phyloP scores from a whole-genome alignment of 2,113 vertebrate species.

The Aphelocoma coerulescens region DNA sequence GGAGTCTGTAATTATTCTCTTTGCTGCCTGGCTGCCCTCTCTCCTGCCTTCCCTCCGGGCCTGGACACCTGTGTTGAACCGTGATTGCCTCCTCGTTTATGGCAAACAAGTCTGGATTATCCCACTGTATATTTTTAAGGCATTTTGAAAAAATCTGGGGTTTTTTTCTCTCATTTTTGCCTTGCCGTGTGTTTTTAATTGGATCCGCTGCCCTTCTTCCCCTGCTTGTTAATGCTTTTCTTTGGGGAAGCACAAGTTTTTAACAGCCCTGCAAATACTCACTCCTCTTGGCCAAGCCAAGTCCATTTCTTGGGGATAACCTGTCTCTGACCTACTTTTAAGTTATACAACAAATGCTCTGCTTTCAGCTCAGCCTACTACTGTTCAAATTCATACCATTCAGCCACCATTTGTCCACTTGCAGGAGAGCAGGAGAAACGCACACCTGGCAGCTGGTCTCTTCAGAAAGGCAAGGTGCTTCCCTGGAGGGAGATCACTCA shows the following conservation, averaged over 20 bases:
- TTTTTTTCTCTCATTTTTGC: conserved; percentile 10
- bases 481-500: neutral
- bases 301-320: conserved; percentile 41
- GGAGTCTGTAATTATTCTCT: conserved; percentile 43
- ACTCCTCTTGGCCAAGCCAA: neutral
- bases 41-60: conserved; percentile 45
- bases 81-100: conserved; percentile 15
- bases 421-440: neutral
- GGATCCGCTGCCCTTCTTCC: neutral
- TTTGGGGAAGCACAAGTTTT: conserved; percentile 44
- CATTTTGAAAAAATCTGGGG: conserved; percentile 1
- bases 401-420: neutral
- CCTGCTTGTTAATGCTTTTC: conserved; percentile 22
- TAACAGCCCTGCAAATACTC: conserved; percentile 24
- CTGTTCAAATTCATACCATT: neutral
- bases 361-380: conserved; percentile 21
- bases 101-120: conserved; percentile 45
- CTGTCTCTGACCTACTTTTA: conserved; percentile 38
- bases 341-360: conserved; percentile 2
- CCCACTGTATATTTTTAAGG: conserved; percentile 42
- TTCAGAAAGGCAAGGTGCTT: neutral
- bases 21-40: conserved; percentile 57
- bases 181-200: conserved; percentile 23
- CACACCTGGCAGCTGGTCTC: neutral
- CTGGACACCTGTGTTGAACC: conserved; percentile 45